Conservation (phyloP, 2,113 vertebrate genomes). For the Pomatostomus ruficeps region DNA sequence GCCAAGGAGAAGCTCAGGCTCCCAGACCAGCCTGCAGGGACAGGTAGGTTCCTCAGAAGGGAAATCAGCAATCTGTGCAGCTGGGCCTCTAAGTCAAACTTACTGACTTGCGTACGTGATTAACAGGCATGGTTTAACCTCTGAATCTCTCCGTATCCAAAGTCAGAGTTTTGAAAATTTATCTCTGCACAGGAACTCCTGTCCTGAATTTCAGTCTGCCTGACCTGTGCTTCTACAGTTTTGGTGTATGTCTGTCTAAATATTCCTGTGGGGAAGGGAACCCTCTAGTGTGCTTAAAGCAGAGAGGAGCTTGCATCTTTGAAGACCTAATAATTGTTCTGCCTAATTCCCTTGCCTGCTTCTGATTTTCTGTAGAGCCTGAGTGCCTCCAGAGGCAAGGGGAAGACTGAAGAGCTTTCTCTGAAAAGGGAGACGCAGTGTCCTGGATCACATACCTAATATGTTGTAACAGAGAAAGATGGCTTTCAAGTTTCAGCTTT, state of each 20-base stretch:
- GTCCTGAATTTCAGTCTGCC: not conserved
- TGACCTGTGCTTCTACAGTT: not conserved
- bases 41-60: not conserved
- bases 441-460: not conserved
- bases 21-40: not conserved
- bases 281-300: not conserved
- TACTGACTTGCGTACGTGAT: not conserved
- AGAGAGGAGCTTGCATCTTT: not conserved
- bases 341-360: not conserved
- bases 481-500: not conserved
- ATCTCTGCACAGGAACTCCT: not conserved
- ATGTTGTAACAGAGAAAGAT: not conserved
- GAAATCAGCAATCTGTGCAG: not conserved
- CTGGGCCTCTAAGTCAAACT: not conserved
- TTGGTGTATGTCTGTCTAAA: not conserved
- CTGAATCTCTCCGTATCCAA: rapidly evolving
- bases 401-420: not conserved
- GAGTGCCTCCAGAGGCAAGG: not conserved
- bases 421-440: not conserved
- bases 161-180: not conserved
- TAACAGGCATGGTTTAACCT: not conserved
- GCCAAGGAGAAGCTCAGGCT: not conserved
- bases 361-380: not conserved
- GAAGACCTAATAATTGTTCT: not conserved
- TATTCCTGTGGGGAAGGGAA: not conserved